A percentile compares a stretch with the other conserved stretches of the same genome.
Conservation (phyloP, 2,888 invertebrate species). For the Pseudeuparius sepicola region DNA sequence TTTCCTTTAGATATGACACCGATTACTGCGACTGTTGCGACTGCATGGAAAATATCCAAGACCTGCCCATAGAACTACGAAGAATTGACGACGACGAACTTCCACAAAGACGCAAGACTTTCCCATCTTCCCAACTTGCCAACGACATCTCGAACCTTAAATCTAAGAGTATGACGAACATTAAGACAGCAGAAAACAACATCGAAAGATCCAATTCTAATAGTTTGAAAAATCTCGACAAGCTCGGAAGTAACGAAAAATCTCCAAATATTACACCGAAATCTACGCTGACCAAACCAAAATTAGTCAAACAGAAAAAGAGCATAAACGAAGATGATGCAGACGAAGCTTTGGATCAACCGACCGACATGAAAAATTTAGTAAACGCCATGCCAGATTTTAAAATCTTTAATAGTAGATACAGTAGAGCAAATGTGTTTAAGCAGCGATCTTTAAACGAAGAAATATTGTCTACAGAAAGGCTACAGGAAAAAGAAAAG, state of each 20-base stretch:
- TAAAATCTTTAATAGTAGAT: constrained; percentile 34
- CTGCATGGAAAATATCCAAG: constrained; percentile 51
- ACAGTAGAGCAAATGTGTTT: constrained; percentile 49
- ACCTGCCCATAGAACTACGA: constrained; percentile 80
- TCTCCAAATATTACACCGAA: constrained; percentile 23
- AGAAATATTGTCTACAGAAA: constrained; percentile 79
- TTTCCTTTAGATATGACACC: constrained; percentile 37
- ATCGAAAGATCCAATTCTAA: constrained; percentile 30
- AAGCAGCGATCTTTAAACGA: constrained; percentile 85
- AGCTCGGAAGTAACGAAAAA: not conserved
- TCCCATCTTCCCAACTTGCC: constrained; percentile 38
- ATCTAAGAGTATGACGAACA: constrained; percentile 76
- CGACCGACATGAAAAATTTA: constrained; percentile 58
- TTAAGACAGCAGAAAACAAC: constrained; percentile 62
- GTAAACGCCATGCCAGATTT: constrained; percentile 57
- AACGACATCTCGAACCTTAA: constrained; percentile 49
- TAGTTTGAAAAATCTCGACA: not conserved
- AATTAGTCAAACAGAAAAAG: constrained; percentile 78
- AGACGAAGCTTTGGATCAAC: constrained; percentile 53
- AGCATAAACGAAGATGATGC: constrained; percentile 68
- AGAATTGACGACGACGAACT: constrained; percentile 57
- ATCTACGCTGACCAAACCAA: constrained; percentile 44
- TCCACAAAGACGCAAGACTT: constrained; percentile 46
- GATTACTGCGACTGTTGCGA: constrained; percentile 52
- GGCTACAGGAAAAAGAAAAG: constrained; percentile 71